Conservation (phyloP, 1,140 invertebrate species). For the Araneus ventricosus region DNA sequence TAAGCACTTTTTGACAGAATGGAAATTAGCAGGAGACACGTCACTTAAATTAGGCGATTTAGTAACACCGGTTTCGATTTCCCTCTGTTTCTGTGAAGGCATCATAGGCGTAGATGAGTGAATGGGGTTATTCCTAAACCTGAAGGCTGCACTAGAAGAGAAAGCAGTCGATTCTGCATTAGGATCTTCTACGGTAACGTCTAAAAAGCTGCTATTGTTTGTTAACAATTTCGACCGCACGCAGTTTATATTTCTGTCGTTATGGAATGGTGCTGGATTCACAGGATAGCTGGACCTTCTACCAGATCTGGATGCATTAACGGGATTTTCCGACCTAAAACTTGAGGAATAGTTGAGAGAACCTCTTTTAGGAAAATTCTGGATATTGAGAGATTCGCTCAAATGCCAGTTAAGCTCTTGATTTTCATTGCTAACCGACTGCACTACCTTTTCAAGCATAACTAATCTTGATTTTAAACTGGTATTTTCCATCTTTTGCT, state of each 20-base stretch:
- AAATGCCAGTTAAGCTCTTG: slow-evolving; percentile 71
- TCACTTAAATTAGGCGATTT: not conserved
- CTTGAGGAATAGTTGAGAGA: slow-evolving; percentile 30
- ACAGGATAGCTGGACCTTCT: not conserved
- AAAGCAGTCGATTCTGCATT: not conserved
- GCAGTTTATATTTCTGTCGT: slow-evolving; percentile 5
- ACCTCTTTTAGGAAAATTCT: slow-evolving; percentile 28
- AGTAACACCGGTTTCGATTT: not conserved
- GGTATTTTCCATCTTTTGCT: slow-evolving; percentile 65
- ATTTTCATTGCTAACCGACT: slow-evolving; percentile 66
- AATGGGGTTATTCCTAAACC: slow-evolving; percentile 1
- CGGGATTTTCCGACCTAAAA: not conserved
- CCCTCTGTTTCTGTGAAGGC: slow-evolving; percentile 25
- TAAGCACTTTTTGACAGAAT: slow-evolving; percentile 57
- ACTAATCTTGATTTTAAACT: slow-evolving; percentile 54
- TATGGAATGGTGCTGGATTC: not conserved
- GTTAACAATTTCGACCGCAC: slow-evolving; percentile 48
- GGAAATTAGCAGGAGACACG: slow-evolving; percentile 41
- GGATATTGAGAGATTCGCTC: slow-evolving; percentile 61
- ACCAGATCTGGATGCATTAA: not conserved
- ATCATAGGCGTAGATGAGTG: slow-evolving; percentile 53
- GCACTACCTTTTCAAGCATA: slow-evolving; percentile 69
- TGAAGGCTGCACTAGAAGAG: not conserved
- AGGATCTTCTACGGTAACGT: slow-evolving; percentile 39
- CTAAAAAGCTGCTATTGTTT: slow-evolving; percentile 51